These are phyloP conservation scores for Ceratothoa steindachneri DNA, from an alignment of 2,888 invertebrate genomes.

Conservation along the genomic window DNA sequence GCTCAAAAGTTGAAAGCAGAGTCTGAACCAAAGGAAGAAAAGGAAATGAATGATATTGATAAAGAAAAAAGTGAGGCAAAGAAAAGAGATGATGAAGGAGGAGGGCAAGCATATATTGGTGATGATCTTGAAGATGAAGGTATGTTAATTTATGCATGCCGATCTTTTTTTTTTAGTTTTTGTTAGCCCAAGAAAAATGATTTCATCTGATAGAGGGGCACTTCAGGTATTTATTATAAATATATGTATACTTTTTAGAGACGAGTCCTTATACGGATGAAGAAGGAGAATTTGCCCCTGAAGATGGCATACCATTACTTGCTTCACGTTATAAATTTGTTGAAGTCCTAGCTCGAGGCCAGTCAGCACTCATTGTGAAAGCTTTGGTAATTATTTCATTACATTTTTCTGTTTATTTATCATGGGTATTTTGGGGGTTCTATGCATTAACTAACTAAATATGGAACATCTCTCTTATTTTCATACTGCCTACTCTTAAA, in stretches of 20 bases:
- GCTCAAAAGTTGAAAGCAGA: no score
- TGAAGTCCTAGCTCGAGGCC: slow-evolving; percentile 37
- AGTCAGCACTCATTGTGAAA: slow-evolving; percentile 47
- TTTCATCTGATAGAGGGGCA: no score
- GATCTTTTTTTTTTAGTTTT: no score
- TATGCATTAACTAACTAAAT: not conserved
- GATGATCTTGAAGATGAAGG: slow-evolving; percentile 22
- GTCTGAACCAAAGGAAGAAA: slow-evolving; percentile 21
- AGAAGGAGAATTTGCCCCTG: slow-evolving; percentile 46
- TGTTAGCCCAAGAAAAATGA: not conserved
- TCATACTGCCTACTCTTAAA: no score
- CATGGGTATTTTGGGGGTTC: not conserved
- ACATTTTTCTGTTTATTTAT: not conserved
- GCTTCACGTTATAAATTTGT: slow-evolving; percentile 36
- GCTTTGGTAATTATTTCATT: slow-evolving; percentile 33
- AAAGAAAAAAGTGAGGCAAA: slow-evolving; percentile 10
- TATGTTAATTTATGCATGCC: not conserved
- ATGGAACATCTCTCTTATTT: no score
- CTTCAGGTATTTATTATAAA: no score
- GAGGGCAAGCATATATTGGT: slow-evolving; percentile 17
- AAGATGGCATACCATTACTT: slow-evolving; percentile 36
- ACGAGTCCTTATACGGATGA: slow-evolving; percentile 45
- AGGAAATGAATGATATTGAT: slow-evolving; percentile 26
- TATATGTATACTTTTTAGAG: slow-evolving; percentile 22
- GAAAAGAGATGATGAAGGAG: slow-evolving; percentile 24